A percentile compares a stretch with the other conserved stretches of the same genome.
phyloP scores from a whole-genome alignment of 2,113 vertebrate genomes.

The Scortum barcoo region DNA sequence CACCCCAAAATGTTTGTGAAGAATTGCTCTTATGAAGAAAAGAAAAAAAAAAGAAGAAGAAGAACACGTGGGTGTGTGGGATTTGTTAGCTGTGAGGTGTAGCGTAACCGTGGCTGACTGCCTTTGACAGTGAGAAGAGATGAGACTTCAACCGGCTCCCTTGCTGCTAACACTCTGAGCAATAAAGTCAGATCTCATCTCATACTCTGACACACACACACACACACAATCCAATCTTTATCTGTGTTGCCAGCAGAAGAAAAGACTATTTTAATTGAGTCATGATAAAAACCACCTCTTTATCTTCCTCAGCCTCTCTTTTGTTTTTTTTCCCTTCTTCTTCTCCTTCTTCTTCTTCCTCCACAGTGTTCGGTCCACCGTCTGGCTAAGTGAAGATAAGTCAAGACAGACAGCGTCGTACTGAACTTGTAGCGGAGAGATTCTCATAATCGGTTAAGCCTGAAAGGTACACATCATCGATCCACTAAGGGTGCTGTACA shows the following conservation, averaged over 20 bases:
- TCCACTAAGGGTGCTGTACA: too few relatives aligned
- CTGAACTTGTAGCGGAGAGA: constrained; percentile 46
- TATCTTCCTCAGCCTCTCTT: constrained; percentile 29
- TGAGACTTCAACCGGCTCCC: constrained; percentile 23
- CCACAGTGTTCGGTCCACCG: constrained; percentile 1
- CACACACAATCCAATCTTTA: not conserved
- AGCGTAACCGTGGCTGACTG: constrained; percentile 18
- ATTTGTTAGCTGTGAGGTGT: constrained; percentile 20
- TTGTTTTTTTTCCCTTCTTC: not conserved
- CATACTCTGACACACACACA: constrained; percentile 8
- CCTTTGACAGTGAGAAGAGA: constrained; percentile 40
- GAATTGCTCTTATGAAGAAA: not conserved
- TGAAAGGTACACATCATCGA: constrained; percentile 14
- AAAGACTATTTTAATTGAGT: constrained; percentile 60
- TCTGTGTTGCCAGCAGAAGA: constrained; percentile 41
- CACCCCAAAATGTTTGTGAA: not conserved
- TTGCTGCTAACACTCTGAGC: constrained; percentile 28
- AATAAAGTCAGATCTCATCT: constrained; percentile 36
- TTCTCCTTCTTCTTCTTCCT: not conserved
- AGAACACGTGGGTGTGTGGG: not conserved
- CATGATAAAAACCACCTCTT: constrained; percentile 68
- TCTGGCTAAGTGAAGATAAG: constrained; percentile 62
- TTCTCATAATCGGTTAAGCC: constrained; percentile 46
- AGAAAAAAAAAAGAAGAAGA: not conserved
- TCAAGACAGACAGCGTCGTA: constrained; percentile 34